These are phyloP conservation scores for Willowsia nigromaculata DNA, from an alignment of 2,888 invertebrate genomes.

Conservation along the genomic window DNA sequence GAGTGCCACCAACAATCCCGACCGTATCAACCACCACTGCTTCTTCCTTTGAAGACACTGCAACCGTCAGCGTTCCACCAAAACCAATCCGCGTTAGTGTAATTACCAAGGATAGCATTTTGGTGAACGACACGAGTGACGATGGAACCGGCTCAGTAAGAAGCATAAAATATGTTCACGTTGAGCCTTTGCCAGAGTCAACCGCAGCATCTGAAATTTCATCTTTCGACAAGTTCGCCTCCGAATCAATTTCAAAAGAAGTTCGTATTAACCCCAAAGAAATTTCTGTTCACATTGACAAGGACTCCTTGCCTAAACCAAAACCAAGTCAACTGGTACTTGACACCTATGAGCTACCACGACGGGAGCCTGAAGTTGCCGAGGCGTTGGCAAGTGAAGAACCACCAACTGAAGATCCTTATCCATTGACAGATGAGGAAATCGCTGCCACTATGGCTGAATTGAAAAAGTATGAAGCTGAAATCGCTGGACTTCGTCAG, in stretches of 20 bases:
- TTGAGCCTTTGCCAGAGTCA: conserved; percentile 50
- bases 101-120: conserved; percentile 75
- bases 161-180: conserved; percentile 66
- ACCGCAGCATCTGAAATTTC: neutral
- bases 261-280: conserved; percentile 56
- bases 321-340: conserved; percentile 36
- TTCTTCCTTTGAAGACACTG: neutral
- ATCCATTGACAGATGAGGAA: conserved; percentile 73
- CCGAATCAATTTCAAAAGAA: conserved; percentile 47
- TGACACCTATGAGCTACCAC: conserved; percentile 51
- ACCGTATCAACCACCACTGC: neutral
- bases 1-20: conserved; percentile 16
- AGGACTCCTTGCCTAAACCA: neutral
- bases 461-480: conserved; percentile 75
- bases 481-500: conserved; percentile 43
- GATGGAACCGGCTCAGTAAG: conserved; percentile 34
- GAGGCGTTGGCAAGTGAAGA: neutral
- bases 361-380: neutral
- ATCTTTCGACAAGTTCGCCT: conserved; percentile 40
- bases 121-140: conserved; percentile 47
- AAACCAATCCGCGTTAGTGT: conserved; percentile 76
- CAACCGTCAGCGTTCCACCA: conserved; percentile 55
- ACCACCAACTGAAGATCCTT: conserved; percentile 59
- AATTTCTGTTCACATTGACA: conserved; percentile 59
- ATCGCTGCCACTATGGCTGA: conserved; percentile 75